Conservation (phyloP, 2,888 invertebrate species). For the Gisinianus flammeolus region DNA sequence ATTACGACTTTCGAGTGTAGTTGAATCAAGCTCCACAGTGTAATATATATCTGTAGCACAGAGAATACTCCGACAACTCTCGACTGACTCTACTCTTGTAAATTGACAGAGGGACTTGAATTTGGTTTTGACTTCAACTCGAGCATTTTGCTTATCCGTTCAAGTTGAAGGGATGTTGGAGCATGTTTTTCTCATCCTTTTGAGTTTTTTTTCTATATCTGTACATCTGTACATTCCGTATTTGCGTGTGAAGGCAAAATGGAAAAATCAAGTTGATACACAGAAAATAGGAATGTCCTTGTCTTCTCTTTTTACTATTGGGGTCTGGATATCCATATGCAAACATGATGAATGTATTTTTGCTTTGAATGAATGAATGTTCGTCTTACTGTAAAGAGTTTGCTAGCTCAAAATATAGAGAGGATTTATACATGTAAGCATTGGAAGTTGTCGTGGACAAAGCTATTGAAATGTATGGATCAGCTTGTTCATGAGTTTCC, state of each 20-base stretch:
- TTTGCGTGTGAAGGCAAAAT: too few species aligned
- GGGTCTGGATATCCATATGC: neutral
- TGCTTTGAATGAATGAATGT: neutral
- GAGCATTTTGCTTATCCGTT: neutral
- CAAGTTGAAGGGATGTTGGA: too few species aligned
- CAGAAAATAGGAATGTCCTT: too few species aligned
- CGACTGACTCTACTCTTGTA: neutral
- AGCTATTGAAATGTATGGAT: neutral
- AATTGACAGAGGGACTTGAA: neutral
- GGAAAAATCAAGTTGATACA: too few species aligned
- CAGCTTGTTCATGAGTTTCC: neutral
- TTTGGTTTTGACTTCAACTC: neutral
- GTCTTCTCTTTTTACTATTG: too few species aligned
- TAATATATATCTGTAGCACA: neutral
- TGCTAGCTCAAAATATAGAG: neutral
- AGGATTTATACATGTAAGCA: neutral
- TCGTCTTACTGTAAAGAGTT: neutral
- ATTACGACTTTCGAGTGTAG: neutral
- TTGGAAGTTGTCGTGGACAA: neutral
- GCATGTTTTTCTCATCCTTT: neutral
- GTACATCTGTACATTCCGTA: too few species aligned
- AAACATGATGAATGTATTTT: slow-evolving; percentile 12
- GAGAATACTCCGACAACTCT: neutral
- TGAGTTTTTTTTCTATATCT: too few species aligned
- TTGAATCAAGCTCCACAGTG: too few species aligned